Percentiles rank a stretch among this genome's conserved stretches.
Evolutionary conservation across 2,113 vertebrate species (phyloP).

Genomic region (Podocnemis expansa): DNA sequence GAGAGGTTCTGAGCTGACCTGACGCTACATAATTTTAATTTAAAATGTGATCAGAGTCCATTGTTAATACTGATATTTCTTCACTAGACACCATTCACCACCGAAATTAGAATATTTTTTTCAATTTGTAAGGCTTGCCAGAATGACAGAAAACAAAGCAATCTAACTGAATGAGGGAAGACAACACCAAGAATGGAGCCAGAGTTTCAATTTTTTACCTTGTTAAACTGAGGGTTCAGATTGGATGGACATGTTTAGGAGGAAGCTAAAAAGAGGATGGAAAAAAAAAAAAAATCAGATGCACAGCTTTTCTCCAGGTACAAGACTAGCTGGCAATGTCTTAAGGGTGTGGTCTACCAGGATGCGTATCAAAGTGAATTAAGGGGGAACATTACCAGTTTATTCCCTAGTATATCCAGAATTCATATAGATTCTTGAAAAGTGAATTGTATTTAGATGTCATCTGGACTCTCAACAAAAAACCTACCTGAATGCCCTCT

Average conservation of each 20-base stretch:
- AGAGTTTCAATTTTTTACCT: conserved; percentile 20
- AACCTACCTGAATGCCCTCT: background rate
- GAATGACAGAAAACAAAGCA: conserved; percentile 26
- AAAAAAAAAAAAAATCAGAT: too few species aligned
- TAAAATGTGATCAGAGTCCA: background rate
- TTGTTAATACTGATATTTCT: background rate
- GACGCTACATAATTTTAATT: background rate
- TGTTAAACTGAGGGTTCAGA: conserved; percentile 31
- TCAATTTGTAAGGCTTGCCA: background rate
- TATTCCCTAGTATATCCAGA: background rate
- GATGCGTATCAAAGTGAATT: background rate
- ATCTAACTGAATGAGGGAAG: background rate
- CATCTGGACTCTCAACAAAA: background rate
- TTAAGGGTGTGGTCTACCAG: background rate
- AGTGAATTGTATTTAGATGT: background rate
- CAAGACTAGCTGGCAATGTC: background rate
- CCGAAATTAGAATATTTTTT: background rate
- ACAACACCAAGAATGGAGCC: conserved; percentile 6
- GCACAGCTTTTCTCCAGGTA: background rate
- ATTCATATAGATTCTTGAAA: background rate
- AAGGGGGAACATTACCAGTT: background rate
- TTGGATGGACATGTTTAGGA: background rate
- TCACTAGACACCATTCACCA: background rate
- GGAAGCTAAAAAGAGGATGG: background rate
- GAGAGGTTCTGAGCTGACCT: background rate